phyloP scores from a whole-genome alignment of 2,113 vertebrate species.

The Lathamus discolor region DNA sequence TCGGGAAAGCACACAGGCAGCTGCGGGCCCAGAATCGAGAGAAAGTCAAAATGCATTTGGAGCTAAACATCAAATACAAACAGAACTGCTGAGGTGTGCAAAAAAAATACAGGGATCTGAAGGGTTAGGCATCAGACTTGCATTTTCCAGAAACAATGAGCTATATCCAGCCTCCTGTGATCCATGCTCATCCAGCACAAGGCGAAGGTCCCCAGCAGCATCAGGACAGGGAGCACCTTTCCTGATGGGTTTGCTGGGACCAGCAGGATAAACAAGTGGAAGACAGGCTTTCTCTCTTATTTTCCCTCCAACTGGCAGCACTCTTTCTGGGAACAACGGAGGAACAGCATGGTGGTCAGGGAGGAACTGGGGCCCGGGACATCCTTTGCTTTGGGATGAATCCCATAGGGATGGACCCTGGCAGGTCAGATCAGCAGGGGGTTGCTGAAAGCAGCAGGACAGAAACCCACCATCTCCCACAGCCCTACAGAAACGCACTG shows the following conservation, averaged over 20 bases:
- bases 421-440: not conserved
- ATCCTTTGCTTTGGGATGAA: not conserved
- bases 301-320: not conserved
- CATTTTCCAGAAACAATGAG: not conserved
- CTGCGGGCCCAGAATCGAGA: not conserved
- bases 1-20: not conserved
- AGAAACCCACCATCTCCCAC: not conserved
- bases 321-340: not conserved
- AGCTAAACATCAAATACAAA: not conserved
- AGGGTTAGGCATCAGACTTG: not conserved
- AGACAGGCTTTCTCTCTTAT: not conserved
- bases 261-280: not conserved
- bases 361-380: not conserved
- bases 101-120: not conserved
- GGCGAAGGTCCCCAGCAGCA: not conserved
- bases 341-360: fast-evolving
- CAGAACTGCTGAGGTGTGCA: not conserved
- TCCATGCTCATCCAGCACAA: fast-evolving
- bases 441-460: not conserved
- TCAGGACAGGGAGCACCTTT: not conserved
- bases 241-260: not conserved
- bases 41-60: not conserved
- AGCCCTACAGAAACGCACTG: not conserved
- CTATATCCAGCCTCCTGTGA: not conserved
- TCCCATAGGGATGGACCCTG: not conserved